These are phyloP conservation scores for Paradoxurus hermaphroditus DNA, from an alignment of 2,113 vertebrate genomes.

Conservation along the genomic window DNA sequence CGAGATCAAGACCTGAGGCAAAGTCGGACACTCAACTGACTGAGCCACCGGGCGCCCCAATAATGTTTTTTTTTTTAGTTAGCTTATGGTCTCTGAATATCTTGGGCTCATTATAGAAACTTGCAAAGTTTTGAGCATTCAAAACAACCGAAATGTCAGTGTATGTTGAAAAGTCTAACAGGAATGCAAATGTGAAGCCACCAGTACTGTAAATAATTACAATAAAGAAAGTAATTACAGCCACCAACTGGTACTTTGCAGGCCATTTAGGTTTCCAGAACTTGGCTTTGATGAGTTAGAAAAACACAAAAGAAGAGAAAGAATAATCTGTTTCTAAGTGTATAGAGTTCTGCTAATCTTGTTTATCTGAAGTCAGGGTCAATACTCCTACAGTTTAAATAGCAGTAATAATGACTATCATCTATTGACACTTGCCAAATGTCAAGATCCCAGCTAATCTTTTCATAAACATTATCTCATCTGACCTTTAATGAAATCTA, in stretches of 20 bases:
- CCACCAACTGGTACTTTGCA: background rate
- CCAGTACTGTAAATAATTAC: slow-evolving; percentile 21
- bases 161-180: background rate
- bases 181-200: slow-evolving; percentile 4
- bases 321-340: background rate
- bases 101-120: background rate
- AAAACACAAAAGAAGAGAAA: background rate
- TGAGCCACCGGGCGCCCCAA: background rate
- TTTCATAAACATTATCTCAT: background rate
- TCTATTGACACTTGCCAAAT: slow-evolving; percentile 10
- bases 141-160: background rate
- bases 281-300: background rate
- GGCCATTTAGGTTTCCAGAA: background rate
- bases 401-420: background rate
- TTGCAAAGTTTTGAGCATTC: background rate
- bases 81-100: slow-evolving; percentile 24
- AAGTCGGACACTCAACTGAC: too few relatives aligned
- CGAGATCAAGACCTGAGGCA: too few relatives aligned
- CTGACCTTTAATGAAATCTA: background rate
- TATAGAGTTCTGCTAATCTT: background rate
- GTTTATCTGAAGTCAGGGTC: background rate
- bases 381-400: background rate
- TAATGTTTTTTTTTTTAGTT: background rate
- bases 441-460: background rate
- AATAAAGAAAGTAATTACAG: slow-evolving; percentile 24